Conservation (phyloP, 2,888 invertebrate species). For the Drepanosiphum platanoidis region DNA sequence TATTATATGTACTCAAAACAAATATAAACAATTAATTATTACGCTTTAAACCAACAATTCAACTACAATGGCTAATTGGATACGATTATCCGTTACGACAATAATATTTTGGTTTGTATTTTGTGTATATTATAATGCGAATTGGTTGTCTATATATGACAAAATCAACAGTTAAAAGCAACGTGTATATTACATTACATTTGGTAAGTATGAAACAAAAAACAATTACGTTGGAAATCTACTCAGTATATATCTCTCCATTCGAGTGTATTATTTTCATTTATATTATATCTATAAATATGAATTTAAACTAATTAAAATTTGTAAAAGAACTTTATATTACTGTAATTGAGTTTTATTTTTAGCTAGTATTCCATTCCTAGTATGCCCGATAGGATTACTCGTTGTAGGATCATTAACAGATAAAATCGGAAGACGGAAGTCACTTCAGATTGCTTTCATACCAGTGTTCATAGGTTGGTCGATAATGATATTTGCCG, state of each 20-base stretch:
- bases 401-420: constrained; percentile 37
- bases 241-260: not conserved
- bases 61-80: too few species aligned
- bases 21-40: too few species aligned
- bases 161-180: too few species aligned
- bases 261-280: not conserved
- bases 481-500: not conserved
- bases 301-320: not conserved
- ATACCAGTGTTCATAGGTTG: constrained; percentile 51
- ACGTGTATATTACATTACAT: too few species aligned
- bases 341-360: not conserved
- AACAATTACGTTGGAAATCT: too few species aligned
- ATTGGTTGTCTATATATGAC: too few species aligned
- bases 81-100: too few species aligned
- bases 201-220: too few species aligned
- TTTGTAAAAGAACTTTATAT: not conserved
- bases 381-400: constrained; percentile 52
- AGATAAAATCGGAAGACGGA: constrained; percentile 47
- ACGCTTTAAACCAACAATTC: too few species aligned
- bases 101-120: too few species aligned
- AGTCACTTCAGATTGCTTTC: constrained; percentile 49
- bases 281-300: not conserved
- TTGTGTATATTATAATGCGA: too few species aligned
- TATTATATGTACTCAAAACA: too few species aligned
- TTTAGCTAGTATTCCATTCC: constrained; percentile 49